These are phyloP conservation scores for Sminthurinus signatus DNA, from an alignment of 1,140 invertebrate species.

Conservation along the genomic window DNA sequence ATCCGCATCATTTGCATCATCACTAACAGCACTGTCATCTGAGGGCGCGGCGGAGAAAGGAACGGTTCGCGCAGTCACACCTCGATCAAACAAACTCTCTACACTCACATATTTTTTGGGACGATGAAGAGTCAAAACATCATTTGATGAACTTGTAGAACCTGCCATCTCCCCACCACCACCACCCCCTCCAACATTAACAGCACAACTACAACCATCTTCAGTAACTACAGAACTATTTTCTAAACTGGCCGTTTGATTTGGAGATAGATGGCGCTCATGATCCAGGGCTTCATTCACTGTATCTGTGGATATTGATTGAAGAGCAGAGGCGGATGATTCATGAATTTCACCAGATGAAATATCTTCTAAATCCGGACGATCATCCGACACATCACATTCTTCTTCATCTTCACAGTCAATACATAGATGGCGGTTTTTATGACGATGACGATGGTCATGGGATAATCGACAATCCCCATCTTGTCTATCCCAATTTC, in stretches of 20 bases:
- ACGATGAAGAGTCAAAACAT: slow-evolving; percentile 2
- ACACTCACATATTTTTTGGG: slow-evolving; percentile 4
- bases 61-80: background rate
- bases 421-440: no score
- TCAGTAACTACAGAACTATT: background rate
- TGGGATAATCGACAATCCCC: background rate
- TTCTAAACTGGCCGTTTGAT: background rate
- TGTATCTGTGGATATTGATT: background rate
- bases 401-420: no score
- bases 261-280: no score
- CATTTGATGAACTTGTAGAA: slow-evolving; percentile 7
- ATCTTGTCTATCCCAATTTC: background rate
- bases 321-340: background rate
- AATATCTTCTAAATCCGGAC: background rate
- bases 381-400: no score
- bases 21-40: background rate
- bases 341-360: background rate
- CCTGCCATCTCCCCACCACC: no score
- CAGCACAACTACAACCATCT: no score
- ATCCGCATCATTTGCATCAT: background rate
- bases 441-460: background rate
- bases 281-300: background rate
- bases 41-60: background rate
- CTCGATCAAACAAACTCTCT: slow-evolving; percentile 7
- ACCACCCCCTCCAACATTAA: no score